phyloP scores from a whole-genome alignment of 2,888 invertebrate genomes.

The Bimastos eiseni region DNA sequence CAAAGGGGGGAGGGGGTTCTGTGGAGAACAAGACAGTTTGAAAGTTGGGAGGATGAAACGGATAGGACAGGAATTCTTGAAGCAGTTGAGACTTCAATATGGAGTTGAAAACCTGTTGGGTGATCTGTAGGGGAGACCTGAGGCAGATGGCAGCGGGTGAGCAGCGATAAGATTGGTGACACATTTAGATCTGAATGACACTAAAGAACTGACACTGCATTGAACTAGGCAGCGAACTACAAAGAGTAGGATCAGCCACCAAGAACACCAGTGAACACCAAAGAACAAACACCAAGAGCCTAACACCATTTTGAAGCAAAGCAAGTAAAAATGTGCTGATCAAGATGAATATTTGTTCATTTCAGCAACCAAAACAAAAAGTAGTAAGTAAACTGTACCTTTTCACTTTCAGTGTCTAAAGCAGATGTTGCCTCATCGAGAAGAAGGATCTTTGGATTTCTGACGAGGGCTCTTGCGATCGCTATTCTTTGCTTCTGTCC shows the following conservation, averaged over 20 bases:
- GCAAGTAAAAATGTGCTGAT: not conserved
- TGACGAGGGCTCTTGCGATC: slow-evolving; percentile 62
- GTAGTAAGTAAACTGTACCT: slow-evolving; percentile 39
- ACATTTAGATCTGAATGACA: too few relatives aligned
- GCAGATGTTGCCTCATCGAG: slow-evolving; percentile 64
- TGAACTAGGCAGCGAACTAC: too few relatives aligned
- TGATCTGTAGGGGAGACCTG: too few relatives aligned
- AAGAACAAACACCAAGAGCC: not conserved
- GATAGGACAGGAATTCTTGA: too few relatives aligned
- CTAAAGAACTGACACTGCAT: too few relatives aligned
- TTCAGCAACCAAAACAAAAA: not conserved
- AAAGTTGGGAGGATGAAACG: too few relatives aligned
- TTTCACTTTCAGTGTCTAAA: slow-evolving; percentile 62
- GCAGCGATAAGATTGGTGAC: too few relatives aligned
- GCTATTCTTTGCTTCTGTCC: slow-evolving; percentile 64
- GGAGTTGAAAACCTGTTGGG: too few relatives aligned
- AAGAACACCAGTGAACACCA: not conserved
- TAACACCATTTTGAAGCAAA: not conserved
- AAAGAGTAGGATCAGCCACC: not conserved
- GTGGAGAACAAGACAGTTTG: too few relatives aligned
- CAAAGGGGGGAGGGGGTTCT: too few relatives aligned
- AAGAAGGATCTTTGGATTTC: slow-evolving; percentile 61
- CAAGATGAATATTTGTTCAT: not conserved
- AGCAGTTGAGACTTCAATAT: too few relatives aligned
- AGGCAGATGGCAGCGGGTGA: too few relatives aligned